Evolutionary conservation across 2,797 vertebrate species (phyloP), one percentile per base, ranked within the genome.

Genomic region (Triplophysa yarkandensis): DNA sequence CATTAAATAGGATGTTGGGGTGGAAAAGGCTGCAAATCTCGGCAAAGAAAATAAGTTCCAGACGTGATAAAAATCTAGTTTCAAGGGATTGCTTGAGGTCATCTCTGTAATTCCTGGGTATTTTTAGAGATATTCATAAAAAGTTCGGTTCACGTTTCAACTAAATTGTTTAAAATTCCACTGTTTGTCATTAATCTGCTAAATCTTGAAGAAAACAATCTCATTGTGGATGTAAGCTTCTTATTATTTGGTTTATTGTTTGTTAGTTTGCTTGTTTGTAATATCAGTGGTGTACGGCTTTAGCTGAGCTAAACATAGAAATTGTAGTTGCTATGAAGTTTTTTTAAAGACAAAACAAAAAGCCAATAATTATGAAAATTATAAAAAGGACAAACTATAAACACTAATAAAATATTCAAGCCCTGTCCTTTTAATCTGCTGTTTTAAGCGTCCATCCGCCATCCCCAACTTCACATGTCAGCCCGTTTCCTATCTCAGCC

Each of bases 51-150:
- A 60, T 17, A n/a, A 27, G 67, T 30, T n/a, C 30, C 34, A 36
- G 32, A 14, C 13, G 6, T 11, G 13, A 61, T 44, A 62, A 36
- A 50, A 71, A 71, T 62, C 57, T 71, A 62, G 6, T 50, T 30
- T 39, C 10, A 50, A 62, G 25, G 17, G 16, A 25, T 61, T 48
- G 61, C 27, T 28, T 34, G 32, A 43, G 68, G 28, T 61, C 28
- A 71, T 71, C 43, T 50, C 0, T 4, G 69, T 71, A 50, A 36
- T 36, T 60, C 28, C 10, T 13, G 34, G 16, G 19, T 34, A 46
- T 54, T 67, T 65, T 17, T 57, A 17, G 27, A 57, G 27, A 27
- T 6, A 28, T 32, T 4, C 36, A 50, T 36, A 34, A 6, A 2
- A 46, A 44, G 28, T 14, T 10, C 9, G 9, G 28, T 50, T 36